Base-by-base conservation (phyloP, 2,888 invertebrate genomes). In the Drosophila peninsularis region DNA sequence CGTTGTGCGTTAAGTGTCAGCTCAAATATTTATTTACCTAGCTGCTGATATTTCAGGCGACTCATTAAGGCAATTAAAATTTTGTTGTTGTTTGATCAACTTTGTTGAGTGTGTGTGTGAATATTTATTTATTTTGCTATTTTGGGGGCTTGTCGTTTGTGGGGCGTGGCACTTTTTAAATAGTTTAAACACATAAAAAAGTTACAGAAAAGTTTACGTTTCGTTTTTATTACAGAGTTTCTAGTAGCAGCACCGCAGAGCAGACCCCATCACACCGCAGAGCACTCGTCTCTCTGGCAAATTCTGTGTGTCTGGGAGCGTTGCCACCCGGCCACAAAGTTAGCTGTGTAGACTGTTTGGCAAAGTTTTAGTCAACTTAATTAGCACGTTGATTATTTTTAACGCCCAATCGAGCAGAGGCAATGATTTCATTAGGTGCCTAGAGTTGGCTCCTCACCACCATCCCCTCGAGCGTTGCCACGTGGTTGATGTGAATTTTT, bases 381-480 rank as follows among this genome's bases (percentile, higher is more conserved):
- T 83, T 88, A 83, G 89, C 71, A 86, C 83, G 78, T 88, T 83
- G 89, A 88, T 86, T 88, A 83, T 88, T 83, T 83, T 86, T 62
- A 75, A 71, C 83, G 83, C 82, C 75, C 68, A 80, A 83, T 83
- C 83, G 89, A 81, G 89, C 83, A 68, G 54, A 54, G 75, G 72
- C 68, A 80, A 73, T 86, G 81, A 83, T 83, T 83, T 86, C 71
- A 88, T 82, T 82, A 82, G 71, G n/a, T 63, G 42, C 34, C 32
- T 13, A 34, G 50, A 41, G 10, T 4, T 11, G 41, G 44, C 49
- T 2, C 1, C 41, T 2, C 11, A 11, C 19, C 19, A 41, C 3
- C 10, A n/a, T n/a, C 30, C 11, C 10, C 14, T 6, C 19, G 39
- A 27, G 52, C 47, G 42, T 71, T 65, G 61, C 52, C 60, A 77